Evolutionary conservation across 2,113 vertebrate genomes (phyloP), one percentile per base, ranked within the genome.

Genomic region (Bos javanicus): DNA sequence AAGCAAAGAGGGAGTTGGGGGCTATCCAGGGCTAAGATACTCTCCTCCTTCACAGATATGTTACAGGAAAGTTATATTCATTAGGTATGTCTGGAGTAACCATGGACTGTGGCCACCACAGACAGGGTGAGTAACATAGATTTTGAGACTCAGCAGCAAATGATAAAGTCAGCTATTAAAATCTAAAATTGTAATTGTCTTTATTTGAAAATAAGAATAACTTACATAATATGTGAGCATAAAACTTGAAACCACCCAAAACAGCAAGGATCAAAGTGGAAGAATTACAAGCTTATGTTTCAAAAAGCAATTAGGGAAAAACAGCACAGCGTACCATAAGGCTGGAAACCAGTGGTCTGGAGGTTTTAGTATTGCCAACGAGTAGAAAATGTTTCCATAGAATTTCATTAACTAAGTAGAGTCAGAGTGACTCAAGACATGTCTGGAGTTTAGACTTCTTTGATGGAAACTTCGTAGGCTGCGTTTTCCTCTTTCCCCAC

Each of bases 391-490:
- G 59, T 98, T 97, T 98, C 96, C 74, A 54, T 64, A 33, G 60
- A 92, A 95, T 88, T 97, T 97, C 92, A 98, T 43, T 62, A 95
- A 97, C 82, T 54, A 30, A 98, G 60, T 57, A 46, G 39, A 94
- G 92, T 97, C 89, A 87, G 4, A 56, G 28, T 97, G 94, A 97
- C 95, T 98, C 96, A 95, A 94, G 83, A 85, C 90, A 54, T 7
- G 39, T 96, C 96, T 98, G 83, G 57, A 93, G 46, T 96, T 96
- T n/a, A 83, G 93, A 78, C 43, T 88, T 67, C 82, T 78, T 95
- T 90, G 87, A 64, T 96, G 98, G 98, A 98, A 98, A 98, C 39
- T 94, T 97, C 86, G 74, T 86, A 86, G 91, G 81, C 78, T 54
- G 86, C 26, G 2, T 86, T 97, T 95, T 96, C 78, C 93, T 97